phyloP scores from a whole-genome alignment of 2,113 vertebrate species.

The Cnemophilus loriae region DNA sequence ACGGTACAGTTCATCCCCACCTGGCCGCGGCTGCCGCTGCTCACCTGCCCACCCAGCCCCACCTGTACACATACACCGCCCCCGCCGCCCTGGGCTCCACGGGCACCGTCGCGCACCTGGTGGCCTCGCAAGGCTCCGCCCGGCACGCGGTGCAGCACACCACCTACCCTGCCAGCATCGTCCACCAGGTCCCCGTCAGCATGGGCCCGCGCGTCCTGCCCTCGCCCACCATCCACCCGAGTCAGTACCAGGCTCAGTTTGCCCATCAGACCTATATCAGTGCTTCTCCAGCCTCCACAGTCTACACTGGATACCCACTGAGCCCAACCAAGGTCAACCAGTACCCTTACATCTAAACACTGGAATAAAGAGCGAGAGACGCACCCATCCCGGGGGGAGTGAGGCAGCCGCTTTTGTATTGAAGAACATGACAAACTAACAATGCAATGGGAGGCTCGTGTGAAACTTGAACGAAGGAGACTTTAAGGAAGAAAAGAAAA shows the following conservation, averaged over 20 bases:
- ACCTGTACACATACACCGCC: constrained; percentile 93
- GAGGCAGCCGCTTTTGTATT: constrained; percentile 58
- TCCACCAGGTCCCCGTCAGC: constrained; percentile 96
- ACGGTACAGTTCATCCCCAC: constrained; percentile 89
- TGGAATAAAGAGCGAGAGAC: constrained; percentile 68
- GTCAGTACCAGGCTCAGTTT: constrained; percentile 97
- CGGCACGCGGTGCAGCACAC: constrained; percentile 90
- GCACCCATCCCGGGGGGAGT: background rate
- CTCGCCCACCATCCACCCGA: constrained; percentile 91
- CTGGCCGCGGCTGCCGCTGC: constrained; percentile 81
- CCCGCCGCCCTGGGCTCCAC: constrained; percentile 89
- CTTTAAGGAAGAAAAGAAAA: constrained; percentile 62
- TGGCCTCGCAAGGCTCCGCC: constrained; percentile 89
- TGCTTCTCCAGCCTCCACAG: constrained; percentile 93
- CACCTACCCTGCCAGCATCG: constrained; percentile 89
- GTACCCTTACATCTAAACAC: constrained; percentile 97
- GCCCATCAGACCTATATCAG: constrained; percentile 98
- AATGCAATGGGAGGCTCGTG: constrained; percentile 57
- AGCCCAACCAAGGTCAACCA: constrained; percentile 99
- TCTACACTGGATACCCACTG: constrained; percentile 99
- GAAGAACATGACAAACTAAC: constrained; percentile 63
- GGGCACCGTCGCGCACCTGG: constrained; percentile 92
- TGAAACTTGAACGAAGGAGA: constrained; percentile 73
- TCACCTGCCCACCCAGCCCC: constrained; percentile 90
- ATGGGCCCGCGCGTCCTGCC: constrained; percentile 93